Evolutionary conservation across 1,140 invertebrate species (phyloP).

Genomic region (Conus ventricosus): DNA sequence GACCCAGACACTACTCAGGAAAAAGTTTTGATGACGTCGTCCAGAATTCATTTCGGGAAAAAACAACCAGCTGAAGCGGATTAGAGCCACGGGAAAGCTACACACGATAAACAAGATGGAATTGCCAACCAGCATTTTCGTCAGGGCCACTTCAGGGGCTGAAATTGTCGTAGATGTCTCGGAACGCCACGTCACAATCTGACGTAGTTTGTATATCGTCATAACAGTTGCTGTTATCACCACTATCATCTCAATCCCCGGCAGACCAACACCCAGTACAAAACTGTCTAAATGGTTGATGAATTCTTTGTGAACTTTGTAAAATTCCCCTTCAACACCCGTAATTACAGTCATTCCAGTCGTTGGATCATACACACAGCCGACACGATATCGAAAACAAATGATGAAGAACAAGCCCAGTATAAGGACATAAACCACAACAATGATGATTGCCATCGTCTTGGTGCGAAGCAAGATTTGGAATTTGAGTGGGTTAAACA

Average conservation of each 20-base stretch:
- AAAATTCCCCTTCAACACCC: neutral
- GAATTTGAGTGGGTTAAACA: neutral
- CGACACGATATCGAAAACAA: neutral
- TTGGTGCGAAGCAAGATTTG: neutral
- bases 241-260: neutral
- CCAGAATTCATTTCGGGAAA: neutral
- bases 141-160: neutral
- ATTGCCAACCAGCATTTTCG: conserved; percentile 18
- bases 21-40: conserved; percentile 2
- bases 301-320: neutral
- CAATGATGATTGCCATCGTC: conserved; percentile 5
- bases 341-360: too few relatives aligned
- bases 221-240: neutral
- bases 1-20: neutral
- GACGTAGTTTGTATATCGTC: neutral
- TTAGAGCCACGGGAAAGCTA: neutral
- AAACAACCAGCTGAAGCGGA: neutral
- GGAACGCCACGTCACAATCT: neutral
- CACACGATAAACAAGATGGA: conserved; percentile 21
- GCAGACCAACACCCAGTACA: neutral
- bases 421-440: neutral
- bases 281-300: too few relatives aligned
- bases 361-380: neutral
- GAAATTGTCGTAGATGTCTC: neutral
- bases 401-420: neutral